phyloP scores from a whole-genome alignment of 2,797 vertebrate genomes.

The Sebastes baramenuke region DNA sequence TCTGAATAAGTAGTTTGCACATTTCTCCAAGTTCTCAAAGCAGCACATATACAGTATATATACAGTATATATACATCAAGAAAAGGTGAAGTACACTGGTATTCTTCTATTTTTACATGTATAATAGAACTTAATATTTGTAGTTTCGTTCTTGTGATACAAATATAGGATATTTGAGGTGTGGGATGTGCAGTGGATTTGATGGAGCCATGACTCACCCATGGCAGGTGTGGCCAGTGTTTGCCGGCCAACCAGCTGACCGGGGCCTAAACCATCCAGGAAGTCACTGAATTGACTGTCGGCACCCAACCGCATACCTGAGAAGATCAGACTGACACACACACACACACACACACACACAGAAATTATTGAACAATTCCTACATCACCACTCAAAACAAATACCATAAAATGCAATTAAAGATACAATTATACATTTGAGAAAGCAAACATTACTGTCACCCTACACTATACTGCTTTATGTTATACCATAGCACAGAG shows the following conservation, averaged over 20 bases:
- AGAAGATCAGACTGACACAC: constrained; percentile 92
- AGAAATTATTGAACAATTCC: not conserved
- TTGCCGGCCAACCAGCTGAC: constrained; percentile 96
- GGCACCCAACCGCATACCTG: constrained; percentile 94
- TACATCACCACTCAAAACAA: not conserved
- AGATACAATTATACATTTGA: not conserved
- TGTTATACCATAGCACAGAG: not conserved
- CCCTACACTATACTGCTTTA: not conserved
- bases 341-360: not conserved
- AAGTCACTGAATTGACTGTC: constrained; percentile 99
- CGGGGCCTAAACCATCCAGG: constrained; percentile 95
- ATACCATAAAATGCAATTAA: not conserved
- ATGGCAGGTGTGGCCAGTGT: constrained; percentile 97
- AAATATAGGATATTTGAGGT: not conserved
- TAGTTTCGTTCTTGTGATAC: not conserved
- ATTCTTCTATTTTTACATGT: not conserved
- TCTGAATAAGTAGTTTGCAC: not conserved
- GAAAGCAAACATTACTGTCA: not conserved
- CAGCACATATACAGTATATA: not conserved
- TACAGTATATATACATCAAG: too few species aligned
- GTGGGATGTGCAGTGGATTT: not conserved
- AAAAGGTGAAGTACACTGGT: not conserved
- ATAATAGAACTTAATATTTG: not conserved
- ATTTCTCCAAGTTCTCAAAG: not conserved
- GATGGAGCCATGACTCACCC: constrained; percentile 82